Percentiles rank a stretch among this genome's conserved stretches.
These are phyloP conservation scores for Hylaea fasciaria DNA, from an alignment of 2,888 invertebrate species.

Conservation along the genomic window DNA sequence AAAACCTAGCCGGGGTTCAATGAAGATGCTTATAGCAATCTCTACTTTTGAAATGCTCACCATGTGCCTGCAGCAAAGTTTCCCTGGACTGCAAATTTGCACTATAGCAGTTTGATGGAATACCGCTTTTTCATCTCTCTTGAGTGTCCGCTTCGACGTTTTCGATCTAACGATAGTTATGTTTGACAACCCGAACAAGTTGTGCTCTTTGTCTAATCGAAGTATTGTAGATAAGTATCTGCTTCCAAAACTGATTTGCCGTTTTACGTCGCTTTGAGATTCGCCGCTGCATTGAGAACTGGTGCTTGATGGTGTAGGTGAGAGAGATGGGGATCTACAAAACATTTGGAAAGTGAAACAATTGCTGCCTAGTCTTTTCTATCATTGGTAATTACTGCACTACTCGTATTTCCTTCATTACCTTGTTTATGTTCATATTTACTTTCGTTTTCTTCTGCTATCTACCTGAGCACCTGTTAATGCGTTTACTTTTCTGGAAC, in stretches of 20 bases:
- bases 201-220: slow-evolving; percentile 74
- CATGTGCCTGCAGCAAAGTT: slow-evolving; percentile 62
- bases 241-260: slow-evolving; percentile 54
- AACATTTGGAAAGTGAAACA: slow-evolving; percentile 1
- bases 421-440: slow-evolving; percentile 26
- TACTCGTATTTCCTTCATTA: slow-evolving; percentile 10
- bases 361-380: not conserved
- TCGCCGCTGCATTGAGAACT: slow-evolving; percentile 58
- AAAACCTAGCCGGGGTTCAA: no score
- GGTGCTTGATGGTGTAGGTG: slow-evolving; percentile 47
- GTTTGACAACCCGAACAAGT: slow-evolving; percentile 76
- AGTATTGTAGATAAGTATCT: slow-evolving; percentile 74
- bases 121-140: slow-evolving; percentile 64
- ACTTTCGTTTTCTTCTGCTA: slow-evolving; percentile 25
- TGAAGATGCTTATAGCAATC: no score
- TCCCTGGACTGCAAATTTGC: slow-evolving; percentile 64
- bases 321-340: slow-evolving; percentile 26
- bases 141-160: slow-evolving; percentile 58
- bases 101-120: slow-evolving; percentile 79
- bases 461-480: slow-evolving; percentile 68
- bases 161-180: slow-evolving; percentile 65
- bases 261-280: slow-evolving; percentile 51
- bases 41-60: no score
- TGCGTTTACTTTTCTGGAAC: slow-evolving; percentile 74
- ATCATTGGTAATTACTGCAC: not conserved